Base-by-base conservation (phyloP, 1,140 invertebrate species). In the Branchinecta lynchi region DNA sequence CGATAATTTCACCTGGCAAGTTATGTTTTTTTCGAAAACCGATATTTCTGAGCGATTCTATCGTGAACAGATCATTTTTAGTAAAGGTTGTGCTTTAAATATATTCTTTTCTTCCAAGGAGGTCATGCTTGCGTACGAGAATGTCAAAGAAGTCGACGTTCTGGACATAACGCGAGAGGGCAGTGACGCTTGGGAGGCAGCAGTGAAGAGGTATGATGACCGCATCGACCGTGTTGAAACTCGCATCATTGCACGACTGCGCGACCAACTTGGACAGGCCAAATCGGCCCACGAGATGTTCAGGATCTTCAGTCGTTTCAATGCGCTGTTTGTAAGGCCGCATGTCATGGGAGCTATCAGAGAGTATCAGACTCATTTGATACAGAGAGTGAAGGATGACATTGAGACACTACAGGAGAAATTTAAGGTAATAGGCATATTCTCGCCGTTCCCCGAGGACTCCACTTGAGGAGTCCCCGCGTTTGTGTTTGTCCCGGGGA, bases 221-320 rank as follows among this genome's bases (percentile, higher is more conserved):
- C 85, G 93, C 70, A 99, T 99, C 75, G 95, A 97, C 78, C 84
- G 93, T 68, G 94, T 99, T 0, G 97, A 99, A 81, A 93, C 94
- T 5, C 83, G 94, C 68, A 98, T 99, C 70, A 98, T 96, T 3
- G 92, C 95, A 0, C 90, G 94, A 78, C 82, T 99, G 0, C 83
- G 96, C 68, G 96, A 99, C 79, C 96, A 99, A 77, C 82, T 99
- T 1, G 96, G 95, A 44, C 96, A 93, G 6, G 96, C 96, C 0
- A 97, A 96, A 79, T 98, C 97, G 82, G 96, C 97, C 17, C 98
- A 99, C 79, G 96, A 99, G 81, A 99, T 99, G 96, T 99, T 98
- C 80, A 83, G 93, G 45, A 98, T 98, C 75, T 98, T 97, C 81
- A 94, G 92, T 8, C 85, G 96, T 17, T 99, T 98, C 81, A 99